Evolutionary conservation across 2,888 invertebrate species (phyloP).

Genomic region (Folsomia manolachei): DNA sequence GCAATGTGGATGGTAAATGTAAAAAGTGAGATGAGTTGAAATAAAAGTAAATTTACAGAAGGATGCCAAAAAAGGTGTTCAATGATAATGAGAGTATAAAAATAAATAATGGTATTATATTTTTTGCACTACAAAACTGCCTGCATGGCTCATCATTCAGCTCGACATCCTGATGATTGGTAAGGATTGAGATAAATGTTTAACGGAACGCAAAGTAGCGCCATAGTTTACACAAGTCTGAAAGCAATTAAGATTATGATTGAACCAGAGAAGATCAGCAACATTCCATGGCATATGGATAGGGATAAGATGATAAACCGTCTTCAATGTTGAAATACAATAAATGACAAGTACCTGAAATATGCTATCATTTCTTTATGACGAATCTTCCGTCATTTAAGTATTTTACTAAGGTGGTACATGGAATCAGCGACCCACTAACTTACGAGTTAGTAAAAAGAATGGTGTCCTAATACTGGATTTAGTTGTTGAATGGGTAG

Average conservation of each 20-base stretch:
- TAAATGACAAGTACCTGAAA: slow-evolving; percentile 17
- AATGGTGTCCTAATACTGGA: too few species aligned
- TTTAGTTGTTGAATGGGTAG: too few species aligned
- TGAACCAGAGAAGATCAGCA: too few species aligned
- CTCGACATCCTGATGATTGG: not conserved
- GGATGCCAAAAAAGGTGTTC: slow-evolving; percentile 20
- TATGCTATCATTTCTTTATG: slow-evolving; percentile 9
- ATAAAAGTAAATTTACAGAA: slow-evolving; percentile 19
- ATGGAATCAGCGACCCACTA: too few species aligned
- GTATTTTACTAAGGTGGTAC: too few species aligned
- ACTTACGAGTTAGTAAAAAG: too few species aligned
- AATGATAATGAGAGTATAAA: slow-evolving; percentile 24
- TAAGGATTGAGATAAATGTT: not conserved
- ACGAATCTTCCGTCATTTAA: slow-evolving; percentile 1
- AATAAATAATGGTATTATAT: slow-evolving; percentile 9
- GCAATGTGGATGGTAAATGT: not conserved
- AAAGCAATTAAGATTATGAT: not conserved
- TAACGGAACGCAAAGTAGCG: not conserved
- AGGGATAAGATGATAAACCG: too few species aligned
- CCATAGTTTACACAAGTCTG: not conserved
- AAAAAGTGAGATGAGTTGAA: slow-evolving; percentile 7
- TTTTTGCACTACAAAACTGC: not conserved
- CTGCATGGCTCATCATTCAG: not conserved
- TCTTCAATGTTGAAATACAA: too few species aligned
- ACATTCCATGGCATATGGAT: too few species aligned